phyloP scores from a whole-genome alignment of 1,140 invertebrate genomes.

The Solenopsis invicta region DNA sequence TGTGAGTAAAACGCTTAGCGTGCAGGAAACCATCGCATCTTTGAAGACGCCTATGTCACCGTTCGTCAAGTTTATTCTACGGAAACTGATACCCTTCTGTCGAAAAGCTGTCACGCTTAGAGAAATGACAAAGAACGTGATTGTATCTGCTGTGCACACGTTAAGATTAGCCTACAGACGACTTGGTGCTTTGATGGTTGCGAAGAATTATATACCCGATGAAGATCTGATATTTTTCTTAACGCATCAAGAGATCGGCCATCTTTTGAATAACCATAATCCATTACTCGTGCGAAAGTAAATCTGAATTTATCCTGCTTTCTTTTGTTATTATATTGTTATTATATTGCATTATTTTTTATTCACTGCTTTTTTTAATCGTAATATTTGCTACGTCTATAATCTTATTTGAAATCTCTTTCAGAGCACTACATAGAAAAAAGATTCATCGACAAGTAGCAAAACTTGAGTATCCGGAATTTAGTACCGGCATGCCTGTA shows the following conservation, averaged over 20 bases:
- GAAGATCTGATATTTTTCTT: slow-evolving; percentile 91
- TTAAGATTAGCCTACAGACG: slow-evolving; percentile 88
- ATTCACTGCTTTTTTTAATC: not conserved
- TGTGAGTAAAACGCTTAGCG: slow-evolving; percentile 39
- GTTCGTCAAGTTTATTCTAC: slow-evolving; percentile 70
- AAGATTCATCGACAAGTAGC: slow-evolving; percentile 88
- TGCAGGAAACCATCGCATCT: slow-evolving; percentile 75
- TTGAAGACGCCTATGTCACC: slow-evolving; percentile 87
- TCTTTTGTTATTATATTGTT: slow-evolving; percentile 10
- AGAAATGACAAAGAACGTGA: slow-evolving; percentile 90
- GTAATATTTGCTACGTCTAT: not conserved
- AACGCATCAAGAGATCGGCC: slow-evolving; percentile 89
- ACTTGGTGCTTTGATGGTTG: slow-evolving; percentile 88
- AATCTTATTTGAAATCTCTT: slow-evolving; percentile 61
- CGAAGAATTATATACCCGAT: slow-evolving; percentile 90
- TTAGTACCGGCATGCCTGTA: slow-evolving; percentile 88
- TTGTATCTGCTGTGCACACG: slow-evolving; percentile 88
- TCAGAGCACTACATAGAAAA: slow-evolving; percentile 89
- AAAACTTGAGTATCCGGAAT: slow-evolving; percentile 89
- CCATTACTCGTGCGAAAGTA: slow-evolving; percentile 88
- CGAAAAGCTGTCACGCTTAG: slow-evolving; percentile 89
- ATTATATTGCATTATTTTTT: not conserved
- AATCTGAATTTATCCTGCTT: not conserved
- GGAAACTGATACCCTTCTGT: slow-evolving; percentile 88
- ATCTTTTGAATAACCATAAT: slow-evolving; percentile 88